Evolutionary conservation across 2,113 vertebrate species (phyloP), one percentile per base, ranked within the genome.

Genomic region (Octodon degus): DNA sequence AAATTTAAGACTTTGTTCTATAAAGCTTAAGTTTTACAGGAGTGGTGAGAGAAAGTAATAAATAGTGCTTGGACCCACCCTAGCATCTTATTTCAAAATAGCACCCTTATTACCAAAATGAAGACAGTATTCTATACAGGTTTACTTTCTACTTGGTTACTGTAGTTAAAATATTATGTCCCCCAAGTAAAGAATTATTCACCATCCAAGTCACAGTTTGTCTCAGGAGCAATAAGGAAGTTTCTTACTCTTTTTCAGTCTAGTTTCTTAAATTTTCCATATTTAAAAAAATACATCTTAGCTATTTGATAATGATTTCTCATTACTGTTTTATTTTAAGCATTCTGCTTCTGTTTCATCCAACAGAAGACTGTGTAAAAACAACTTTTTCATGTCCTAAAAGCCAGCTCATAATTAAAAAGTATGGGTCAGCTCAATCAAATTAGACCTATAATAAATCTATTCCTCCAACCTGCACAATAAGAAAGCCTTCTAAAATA

Each of bases 141-240:
- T 24, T 88, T 88, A 92, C 4, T 55, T 85, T 89, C 62, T 91
- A 22, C 30, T 90, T 83, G 30, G 22, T 7, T 50, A 47, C 12
- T 76, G 16, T 67, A 86, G 80, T 83, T 91, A 74, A 95, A 92
- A 94, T 68, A 91, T 68, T 95, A 55, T 80, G 76, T 77, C 24
- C 14, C 16, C 30, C 60, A 83, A 77, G 37, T 72, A 91, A 96
- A 84, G 14, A 43, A 76, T 90, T 86, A 90, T 43, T 62, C 24
- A 86, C 95, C 1, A 16, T 90, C 10, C 34, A 76, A 83, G 74
- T 88, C 30, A 74, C 40, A 89, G 1, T 85, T 91, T 93, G 58
- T 67, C 37, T 68, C 65, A 62, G 74, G 77, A 85, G 8, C 30
- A 60, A 0, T 50, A 27, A 32, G 20, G 32, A 84, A 14, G 1